A percentile compares a stretch with the other conserved stretches of the same genome.
These are phyloP conservation scores for Gobionotothen gibberifrons DNA, from an alignment of 2,797 vertebrate genomes.

Conservation along the genomic window DNA sequence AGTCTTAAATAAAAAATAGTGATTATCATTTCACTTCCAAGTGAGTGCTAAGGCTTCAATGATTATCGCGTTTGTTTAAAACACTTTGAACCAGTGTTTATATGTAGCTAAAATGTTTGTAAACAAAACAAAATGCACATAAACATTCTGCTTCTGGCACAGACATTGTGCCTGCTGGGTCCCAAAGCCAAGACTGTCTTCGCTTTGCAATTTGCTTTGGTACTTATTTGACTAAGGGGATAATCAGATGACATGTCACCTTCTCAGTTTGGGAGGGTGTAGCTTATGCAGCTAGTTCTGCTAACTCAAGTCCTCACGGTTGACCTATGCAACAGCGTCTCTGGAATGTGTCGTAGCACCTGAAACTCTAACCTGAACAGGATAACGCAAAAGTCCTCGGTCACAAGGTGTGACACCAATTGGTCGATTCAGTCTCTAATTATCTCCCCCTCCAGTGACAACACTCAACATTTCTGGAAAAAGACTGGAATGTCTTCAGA, in stretches of 20 bases:
- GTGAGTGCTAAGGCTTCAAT: conserved; percentile 62
- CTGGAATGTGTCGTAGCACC: conserved; percentile 76
- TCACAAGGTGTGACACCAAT: conserved; percentile 42
- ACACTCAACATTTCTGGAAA: conserved; percentile 71
- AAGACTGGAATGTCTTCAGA: conserved; percentile 86
- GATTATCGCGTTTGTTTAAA: conserved; percentile 42
- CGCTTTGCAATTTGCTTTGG: conserved; percentile 67
- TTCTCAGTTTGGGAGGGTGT: conserved; percentile 36
- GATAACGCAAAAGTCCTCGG: conserved; percentile 27
- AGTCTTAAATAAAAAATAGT: conserved; percentile 47
- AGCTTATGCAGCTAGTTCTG: conserved; percentile 51
- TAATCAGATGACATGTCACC: conserved; percentile 29
- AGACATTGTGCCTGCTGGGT: conserved; percentile 21
- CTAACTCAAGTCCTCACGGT: conserved; percentile 37
- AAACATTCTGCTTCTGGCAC: conserved; percentile 49
- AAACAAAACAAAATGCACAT: conserved; percentile 49
- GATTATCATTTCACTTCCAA: conserved; percentile 64
- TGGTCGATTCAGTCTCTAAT: conserved; percentile 54
- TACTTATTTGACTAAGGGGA: conserved; percentile 54
- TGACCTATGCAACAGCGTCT: conserved; percentile 43
- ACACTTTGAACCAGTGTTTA: conserved; percentile 48
- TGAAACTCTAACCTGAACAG: conserved; percentile 60
- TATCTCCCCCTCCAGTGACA: conserved; percentile 73
- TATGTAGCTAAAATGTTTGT: conserved; percentile 20
- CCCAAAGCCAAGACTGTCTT: conserved; percentile 17